A percentile compares a stretch with the other conserved stretches of the same genome.
Evolutionary conservation across 2,888 invertebrate species (phyloP).

Genomic region (Sarcophaga carnaria): DNA sequence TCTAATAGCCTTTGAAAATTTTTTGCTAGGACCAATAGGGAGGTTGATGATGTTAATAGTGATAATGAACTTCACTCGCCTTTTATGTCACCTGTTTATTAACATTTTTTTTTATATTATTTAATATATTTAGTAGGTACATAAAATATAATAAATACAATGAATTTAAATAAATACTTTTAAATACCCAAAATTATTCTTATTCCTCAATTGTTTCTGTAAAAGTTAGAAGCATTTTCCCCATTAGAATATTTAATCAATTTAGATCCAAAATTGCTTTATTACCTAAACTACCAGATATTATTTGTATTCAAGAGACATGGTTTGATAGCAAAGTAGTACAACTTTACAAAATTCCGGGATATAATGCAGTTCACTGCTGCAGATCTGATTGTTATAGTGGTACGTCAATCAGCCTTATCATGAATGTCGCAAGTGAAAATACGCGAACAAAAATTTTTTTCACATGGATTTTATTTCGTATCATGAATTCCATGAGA

Average conservation of each 20-base stretch:
- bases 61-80: too few species aligned
- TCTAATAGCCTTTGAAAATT: too few species aligned
- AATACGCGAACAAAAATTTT: too few species aligned
- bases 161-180: not conserved
- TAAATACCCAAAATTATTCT: not conserved
- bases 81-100: too few species aligned
- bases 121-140: too few species aligned
- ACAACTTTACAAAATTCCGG: slow-evolving; percentile 4
- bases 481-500: too few species aligned
- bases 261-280: not conserved
- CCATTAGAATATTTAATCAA: not conserved
- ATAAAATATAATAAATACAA: not conserved
- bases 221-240: not conserved
- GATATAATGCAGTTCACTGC: slow-evolving; percentile 1
- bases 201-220: not conserved
- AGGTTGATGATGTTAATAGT: too few species aligned
- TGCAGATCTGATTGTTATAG: slow-evolving; percentile 15
- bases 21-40: too few species aligned
- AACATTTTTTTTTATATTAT: too few species aligned
- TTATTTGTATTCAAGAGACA: not conserved
- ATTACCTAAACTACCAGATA: not conserved
- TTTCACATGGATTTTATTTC: too few species aligned
- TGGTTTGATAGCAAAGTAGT: not conserved
- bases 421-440: too few species aligned
- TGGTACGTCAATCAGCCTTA: not conserved